Conservation (phyloP, 2,797 vertebrate species). For the Microhierax caerulescens region DNA sequence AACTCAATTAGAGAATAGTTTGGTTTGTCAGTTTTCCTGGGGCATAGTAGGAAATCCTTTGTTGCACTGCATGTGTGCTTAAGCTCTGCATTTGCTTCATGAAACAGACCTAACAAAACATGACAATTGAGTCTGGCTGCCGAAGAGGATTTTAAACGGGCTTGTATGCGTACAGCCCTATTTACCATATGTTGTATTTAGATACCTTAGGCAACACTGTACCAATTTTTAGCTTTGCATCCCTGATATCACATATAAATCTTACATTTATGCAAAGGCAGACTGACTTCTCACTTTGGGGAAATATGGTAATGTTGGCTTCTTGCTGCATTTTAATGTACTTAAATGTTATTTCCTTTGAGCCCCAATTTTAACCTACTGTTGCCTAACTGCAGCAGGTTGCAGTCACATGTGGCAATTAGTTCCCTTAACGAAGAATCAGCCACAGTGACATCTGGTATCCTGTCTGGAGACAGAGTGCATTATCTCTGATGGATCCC, state of each 20-base stretch:
- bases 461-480: neutral
- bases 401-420: neutral
- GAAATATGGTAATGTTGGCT: neutral
- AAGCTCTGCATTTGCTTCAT: constrained; percentile 59
- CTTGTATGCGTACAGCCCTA: neutral
- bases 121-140: constrained; percentile 59
- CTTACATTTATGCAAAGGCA: neutral
- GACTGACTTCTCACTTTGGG: neutral
- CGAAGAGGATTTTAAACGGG: constrained; percentile 39
- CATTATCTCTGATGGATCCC: neutral
- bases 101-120: constrained; percentile 51
- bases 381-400: neutral
- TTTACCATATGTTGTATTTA: constrained; percentile 52
- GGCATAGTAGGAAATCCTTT: constrained; percentile 66
- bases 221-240: constrained; percentile 4
- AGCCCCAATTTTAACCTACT: neutral
- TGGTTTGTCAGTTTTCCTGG: constrained; percentile 64
- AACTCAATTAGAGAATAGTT: constrained; percentile 54
- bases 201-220: constrained; percentile 15
- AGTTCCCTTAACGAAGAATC: neutral
- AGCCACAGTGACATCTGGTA: neutral
- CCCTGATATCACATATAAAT: neutral
- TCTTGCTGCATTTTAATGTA: neutral
- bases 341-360: neutral
- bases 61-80: constrained; percentile 23